phyloP scores from a whole-genome alignment of 1,140 invertebrate genomes.

The Caenorhabditis latens region DNA sequence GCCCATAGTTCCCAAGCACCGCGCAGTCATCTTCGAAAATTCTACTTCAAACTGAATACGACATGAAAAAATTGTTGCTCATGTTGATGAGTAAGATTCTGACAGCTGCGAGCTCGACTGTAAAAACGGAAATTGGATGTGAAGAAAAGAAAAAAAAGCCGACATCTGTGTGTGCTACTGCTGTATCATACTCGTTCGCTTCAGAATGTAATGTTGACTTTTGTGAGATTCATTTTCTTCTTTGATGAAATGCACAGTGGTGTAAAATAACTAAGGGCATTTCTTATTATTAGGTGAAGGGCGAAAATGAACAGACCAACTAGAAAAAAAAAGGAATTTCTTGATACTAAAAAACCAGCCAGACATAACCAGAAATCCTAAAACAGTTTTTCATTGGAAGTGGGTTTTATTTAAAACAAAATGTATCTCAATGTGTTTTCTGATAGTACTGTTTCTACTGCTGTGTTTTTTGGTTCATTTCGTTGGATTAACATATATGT shows the following conservation, averaged over 20 bases:
- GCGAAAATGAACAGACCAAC: no score
- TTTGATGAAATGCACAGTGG: neutral
- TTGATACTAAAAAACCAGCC: no score
- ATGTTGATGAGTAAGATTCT: neutral
- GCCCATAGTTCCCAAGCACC: neutral
- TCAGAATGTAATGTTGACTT: conserved; percentile 46
- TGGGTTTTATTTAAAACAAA: no score
- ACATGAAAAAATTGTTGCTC: neutral
- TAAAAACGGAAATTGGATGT: conserved; percentile 52
- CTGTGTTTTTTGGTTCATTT: no score
- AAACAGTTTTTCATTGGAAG: no score
- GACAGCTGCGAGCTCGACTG: conserved; percentile 10
- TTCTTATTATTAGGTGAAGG: neutral
- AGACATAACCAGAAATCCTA: no score
- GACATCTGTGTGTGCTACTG: conserved; percentile 48
- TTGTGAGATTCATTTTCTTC: neutral
- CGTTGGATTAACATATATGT: no score
- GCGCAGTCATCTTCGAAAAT: neutral
- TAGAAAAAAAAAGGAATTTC: no score
- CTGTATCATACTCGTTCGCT: conserved; percentile 25
- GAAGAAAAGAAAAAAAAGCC: conserved; percentile 5
- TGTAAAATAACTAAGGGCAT: neutral
- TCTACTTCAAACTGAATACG: neutral
- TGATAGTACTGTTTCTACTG: no score
- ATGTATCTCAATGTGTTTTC: no score